phyloP scores from a whole-genome alignment of 2,797 vertebrate species.

The Fringilla coelebs region DNA sequence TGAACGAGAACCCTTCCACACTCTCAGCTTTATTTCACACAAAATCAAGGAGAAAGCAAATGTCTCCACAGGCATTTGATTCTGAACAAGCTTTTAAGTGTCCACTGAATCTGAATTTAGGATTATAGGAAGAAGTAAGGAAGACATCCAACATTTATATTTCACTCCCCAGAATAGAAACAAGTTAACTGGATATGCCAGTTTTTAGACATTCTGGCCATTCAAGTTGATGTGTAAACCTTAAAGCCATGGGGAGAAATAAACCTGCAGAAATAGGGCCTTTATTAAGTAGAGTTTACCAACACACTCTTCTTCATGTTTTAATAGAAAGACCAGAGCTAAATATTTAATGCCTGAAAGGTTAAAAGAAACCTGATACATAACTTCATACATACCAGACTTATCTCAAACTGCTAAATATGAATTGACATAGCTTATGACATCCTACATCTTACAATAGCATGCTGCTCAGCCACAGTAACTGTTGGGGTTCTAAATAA shows the following conservation, averaged over 20 bases:
- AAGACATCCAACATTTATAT: background rate
- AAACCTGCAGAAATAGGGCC: background rate
- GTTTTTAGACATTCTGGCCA: background rate
- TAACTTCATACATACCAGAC: background rate
- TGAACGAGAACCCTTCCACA: background rate
- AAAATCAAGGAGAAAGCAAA: background rate
- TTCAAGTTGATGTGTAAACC: background rate
- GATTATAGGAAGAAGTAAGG: background rate
- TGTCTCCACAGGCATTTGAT: background rate
- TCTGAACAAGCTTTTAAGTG: background rate
- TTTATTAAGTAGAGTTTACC: background rate
- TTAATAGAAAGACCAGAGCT: background rate
- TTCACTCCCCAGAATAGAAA: background rate
- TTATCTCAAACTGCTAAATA: conserved; percentile 7
- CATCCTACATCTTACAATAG: background rate
- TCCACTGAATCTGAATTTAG: background rate
- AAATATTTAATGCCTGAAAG: conserved; percentile 28
- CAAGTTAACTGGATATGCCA: background rate
- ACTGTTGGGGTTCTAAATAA: background rate
- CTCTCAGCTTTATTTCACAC: background rate
- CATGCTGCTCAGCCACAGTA: background rate
- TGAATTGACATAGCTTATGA: background rate
- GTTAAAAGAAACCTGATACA: background rate
- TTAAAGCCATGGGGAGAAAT: background rate
- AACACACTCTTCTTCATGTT: background rate